Base-by-base conservation (phyloP, 2,888 invertebrate species). In the Erebia palarica region DNA sequence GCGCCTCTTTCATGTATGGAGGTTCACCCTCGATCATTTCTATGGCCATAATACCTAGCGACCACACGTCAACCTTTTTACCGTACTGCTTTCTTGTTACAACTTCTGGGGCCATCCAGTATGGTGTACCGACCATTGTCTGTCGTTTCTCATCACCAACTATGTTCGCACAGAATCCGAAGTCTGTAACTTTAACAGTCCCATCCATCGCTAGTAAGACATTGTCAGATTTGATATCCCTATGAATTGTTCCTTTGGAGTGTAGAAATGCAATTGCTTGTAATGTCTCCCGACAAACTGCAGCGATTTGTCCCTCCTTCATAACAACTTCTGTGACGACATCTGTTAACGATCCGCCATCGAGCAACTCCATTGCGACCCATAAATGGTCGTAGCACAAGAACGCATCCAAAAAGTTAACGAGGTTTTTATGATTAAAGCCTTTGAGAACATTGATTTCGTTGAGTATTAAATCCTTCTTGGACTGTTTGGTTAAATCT, bases 151-250 rank as follows among this genome's bases (percentile, higher is more conserved):
- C 97, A 79, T 98, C 98, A 0, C 97, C 98, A 58, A 97, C 96
- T 69, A 99, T 97, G 85, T 99, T 99, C 3, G 99, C 99, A 90
- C 99, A 99, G 91, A 99, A 99, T 10, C 99, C 99, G 89, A 99
- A 99, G 90, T 99, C 99, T 0, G 98, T 98, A 0, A 98, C 97
- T 93, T 98, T 98, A 0, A 98, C 97, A 0, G 95, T 95, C 1
- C 98, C 98, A 80, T 98, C 96, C 97, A 98, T 97, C 18, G 98
- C 98, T 2, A 99, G 94, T 2, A 99, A 94, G 14, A 99, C 97
- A 87, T 99, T 99, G 88, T 99, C 99, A n/a, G 98, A 98, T 86
- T 99, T 99, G 71, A 99, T 98, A 86, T 99, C 99, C 75, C 99
- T 94, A 86, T 98, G 98, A 78, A 98, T 98, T 55, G 98, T 98